phyloP scores from a whole-genome alignment of 2,797 vertebrate species.

The Tolypeutes matacus region DNA sequence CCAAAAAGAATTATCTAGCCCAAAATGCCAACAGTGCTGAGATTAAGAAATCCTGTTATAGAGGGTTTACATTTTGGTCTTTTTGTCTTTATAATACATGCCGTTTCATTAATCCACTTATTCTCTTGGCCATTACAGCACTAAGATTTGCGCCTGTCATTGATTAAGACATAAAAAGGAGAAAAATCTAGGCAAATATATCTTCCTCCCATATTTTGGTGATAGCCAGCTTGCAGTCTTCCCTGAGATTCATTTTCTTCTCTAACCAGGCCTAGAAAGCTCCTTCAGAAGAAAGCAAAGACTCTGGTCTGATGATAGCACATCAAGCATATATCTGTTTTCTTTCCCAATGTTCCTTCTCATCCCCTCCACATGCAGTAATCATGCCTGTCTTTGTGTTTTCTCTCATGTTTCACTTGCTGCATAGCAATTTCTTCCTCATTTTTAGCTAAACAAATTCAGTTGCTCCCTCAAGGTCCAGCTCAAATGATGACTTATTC shows the following conservation, averaged over 20 bases:
- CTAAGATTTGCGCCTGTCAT: no score
- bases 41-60: neutral
- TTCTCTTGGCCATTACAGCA: neutral
- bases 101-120: neutral
- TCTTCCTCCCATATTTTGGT: neutral
- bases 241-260: neutral
- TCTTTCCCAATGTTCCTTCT: neutral
- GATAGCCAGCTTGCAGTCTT: neutral
- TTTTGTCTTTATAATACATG: neutral
- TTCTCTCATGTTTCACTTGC: neutral
- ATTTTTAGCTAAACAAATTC: neutral
- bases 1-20: neutral
- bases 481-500: neutral
- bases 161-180: neutral
- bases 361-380: neutral
- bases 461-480: neutral
- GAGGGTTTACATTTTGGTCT: neutral
- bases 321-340: neutral
- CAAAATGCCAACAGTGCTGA: neutral
- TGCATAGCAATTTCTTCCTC: neutral
- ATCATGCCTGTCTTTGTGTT: neutral
- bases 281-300: neutral
- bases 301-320: neutral
- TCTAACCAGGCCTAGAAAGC: slow-evolving; percentile 36
- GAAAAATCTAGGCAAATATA: neutral